These are phyloP conservation scores for Xestia xanthographa DNA, from an alignment of 2,888 invertebrate genomes.

Conservation along the genomic window DNA sequence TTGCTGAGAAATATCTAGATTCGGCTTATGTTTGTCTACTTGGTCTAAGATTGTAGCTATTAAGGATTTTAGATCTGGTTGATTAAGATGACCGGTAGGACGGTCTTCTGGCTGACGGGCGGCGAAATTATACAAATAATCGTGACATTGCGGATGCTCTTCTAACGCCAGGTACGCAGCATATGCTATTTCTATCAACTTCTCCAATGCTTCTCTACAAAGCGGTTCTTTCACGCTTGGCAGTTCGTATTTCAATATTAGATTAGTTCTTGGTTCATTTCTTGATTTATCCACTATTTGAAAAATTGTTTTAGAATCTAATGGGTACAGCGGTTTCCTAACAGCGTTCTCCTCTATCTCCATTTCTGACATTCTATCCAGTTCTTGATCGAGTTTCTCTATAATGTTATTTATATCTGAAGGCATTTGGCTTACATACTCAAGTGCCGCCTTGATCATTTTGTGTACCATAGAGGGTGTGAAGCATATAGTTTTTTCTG, in stretches of 20 bases:
- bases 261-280: constrained; percentile 49
- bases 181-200: constrained; percentile 68
- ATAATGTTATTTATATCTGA: constrained; percentile 43
- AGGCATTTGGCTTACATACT: constrained; percentile 50
- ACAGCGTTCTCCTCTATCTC: constrained; percentile 23
- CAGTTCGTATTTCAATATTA: constrained; percentile 67
- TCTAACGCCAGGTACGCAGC: constrained; percentile 63
- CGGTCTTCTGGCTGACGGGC: constrained; percentile 37
- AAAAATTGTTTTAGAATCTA: constrained; percentile 53
- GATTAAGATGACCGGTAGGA: constrained; percentile 33
- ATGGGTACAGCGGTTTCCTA: constrained; percentile 30
- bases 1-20: background rate
- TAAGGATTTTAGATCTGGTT: constrained; percentile 34
- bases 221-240: constrained; percentile 60
- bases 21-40: constrained; percentile 30
- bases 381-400: constrained; percentile 40
- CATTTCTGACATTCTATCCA: constrained; percentile 24
- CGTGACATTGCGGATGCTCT: constrained; percentile 61
- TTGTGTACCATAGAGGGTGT: constrained; percentile 47
- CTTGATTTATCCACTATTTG: constrained; percentile 32
- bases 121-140: constrained; percentile 51
- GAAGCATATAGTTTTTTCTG: constrained; percentile 47
- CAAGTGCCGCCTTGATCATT: constrained; percentile 51
- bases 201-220: constrained; percentile 69
- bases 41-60: constrained; percentile 43